A percentile compares a stretch with the other conserved stretches of the same genome.
These are phyloP conservation scores for Acanthornis magna DNA, from an alignment of 2,797 vertebrate species.

Conservation along the genomic window DNA sequence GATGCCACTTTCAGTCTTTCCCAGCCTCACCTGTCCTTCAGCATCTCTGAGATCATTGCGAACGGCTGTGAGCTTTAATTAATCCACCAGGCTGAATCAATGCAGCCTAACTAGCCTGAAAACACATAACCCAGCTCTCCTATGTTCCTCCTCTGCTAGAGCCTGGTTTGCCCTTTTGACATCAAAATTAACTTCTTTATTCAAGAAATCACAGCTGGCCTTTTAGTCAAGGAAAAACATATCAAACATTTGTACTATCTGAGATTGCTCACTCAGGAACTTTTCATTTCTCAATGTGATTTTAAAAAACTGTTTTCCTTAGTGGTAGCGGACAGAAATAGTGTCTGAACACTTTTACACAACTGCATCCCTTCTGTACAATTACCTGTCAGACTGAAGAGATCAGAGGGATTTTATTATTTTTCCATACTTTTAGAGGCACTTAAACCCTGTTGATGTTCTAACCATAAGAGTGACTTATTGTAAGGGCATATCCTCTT, in stretches of 20 bases:
- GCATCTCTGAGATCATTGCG: neutral
- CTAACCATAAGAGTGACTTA: neutral
- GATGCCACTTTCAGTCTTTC: neutral
- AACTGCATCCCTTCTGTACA: neutral
- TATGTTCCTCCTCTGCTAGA: neutral
- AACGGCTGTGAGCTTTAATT: neutral
- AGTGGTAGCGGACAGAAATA: neutral
- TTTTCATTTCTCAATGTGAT: neutral
- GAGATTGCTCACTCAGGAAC: neutral
- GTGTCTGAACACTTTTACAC: neutral
- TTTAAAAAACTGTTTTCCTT: neutral
- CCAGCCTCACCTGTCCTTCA: neutral
- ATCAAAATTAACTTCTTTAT: neutral
- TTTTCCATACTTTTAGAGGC: neutral
- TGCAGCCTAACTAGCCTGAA: neutral
- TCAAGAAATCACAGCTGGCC: neutral
- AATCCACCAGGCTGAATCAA: no score
- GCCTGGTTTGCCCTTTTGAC: neutral
- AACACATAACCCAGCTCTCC: neutral
- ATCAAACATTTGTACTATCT: neutral
- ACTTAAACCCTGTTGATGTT: neutral
- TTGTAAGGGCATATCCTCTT: neutral
- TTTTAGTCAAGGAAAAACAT: neutral
- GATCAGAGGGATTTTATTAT: neutral
- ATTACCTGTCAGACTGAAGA: neutral